These are phyloP conservation scores for Zygothrica quintamaculata DNA, from an alignment of 2,888 invertebrate species.

Conservation along the genomic window DNA sequence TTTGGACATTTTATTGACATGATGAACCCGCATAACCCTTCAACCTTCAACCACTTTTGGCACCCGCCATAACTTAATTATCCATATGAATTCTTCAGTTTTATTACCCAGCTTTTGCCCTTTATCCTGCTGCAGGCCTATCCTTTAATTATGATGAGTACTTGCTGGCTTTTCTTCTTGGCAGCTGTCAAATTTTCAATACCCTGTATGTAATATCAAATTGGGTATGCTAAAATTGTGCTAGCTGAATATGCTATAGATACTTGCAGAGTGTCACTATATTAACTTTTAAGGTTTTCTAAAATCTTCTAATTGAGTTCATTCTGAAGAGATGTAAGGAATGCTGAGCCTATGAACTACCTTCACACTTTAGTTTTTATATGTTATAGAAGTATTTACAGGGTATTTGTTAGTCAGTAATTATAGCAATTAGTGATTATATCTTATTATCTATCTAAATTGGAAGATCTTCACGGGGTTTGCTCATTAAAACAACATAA, in stretches of 20 bases:
- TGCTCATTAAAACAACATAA: constrained; percentile 69
- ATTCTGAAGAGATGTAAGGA: too few relatives aligned
- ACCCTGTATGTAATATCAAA: background rate
- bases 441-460: constrained; percentile 66
- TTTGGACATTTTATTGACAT: constrained; percentile 60
- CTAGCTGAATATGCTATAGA: too few relatives aligned
- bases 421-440: background rate
- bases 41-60: constrained; percentile 36
- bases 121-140: constrained; percentile 31
- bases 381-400: background rate
- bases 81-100: constrained; percentile 75
- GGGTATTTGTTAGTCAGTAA: background rate
- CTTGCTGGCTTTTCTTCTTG: constrained; percentile 26
- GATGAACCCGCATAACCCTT: constrained; percentile 2
- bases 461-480: constrained; percentile 68
- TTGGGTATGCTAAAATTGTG: too few relatives aligned
- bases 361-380: too few relatives aligned
- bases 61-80: constrained; percentile 76
- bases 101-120: constrained; percentile 46
- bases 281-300: too few relatives aligned
- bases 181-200: constrained; percentile 74
- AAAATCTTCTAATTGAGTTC: too few relatives aligned
- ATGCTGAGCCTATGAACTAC: too few relatives aligned
- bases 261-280: too few relatives aligned
- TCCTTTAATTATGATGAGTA: constrained; percentile 74